Percentiles rank a stretch among this genome's conserved stretches.
phyloP scores from a whole-genome alignment of 2,888 invertebrate species.

The Lasius fuliginosus region DNA sequence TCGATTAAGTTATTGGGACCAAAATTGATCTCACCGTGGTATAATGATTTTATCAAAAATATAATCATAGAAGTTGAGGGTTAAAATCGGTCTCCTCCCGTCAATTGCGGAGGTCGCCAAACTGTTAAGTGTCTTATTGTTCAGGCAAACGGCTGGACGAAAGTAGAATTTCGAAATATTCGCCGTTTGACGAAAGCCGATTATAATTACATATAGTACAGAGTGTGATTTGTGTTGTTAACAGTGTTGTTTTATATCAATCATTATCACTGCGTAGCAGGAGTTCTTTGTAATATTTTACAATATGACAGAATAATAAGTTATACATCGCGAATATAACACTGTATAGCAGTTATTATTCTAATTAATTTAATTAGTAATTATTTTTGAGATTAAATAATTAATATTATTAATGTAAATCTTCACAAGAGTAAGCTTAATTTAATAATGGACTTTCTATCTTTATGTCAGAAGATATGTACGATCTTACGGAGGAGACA shows the following conservation, averaged over 20 bases:
- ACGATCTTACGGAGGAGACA: neutral
- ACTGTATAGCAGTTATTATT: neutral
- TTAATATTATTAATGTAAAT: neutral
- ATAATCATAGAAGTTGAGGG: conserved; percentile 30
- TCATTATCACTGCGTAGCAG: neutral
- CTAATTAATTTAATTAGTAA: neutral
- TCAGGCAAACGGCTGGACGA: conserved; percentile 84
- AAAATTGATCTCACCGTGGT: conserved; percentile 20
- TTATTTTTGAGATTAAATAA: neutral
- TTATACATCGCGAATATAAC: neutral
- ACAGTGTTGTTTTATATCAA: neutral
- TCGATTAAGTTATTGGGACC: neutral
- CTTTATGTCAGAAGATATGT: neutral
- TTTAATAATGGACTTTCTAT: neutral
- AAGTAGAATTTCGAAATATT: conserved; percentile 71
- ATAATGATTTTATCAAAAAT: conserved; percentile 10
- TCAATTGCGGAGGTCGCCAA: conserved; percentile 75
- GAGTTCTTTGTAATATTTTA: conserved; percentile 65
- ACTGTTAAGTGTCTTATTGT: conserved; percentile 86
- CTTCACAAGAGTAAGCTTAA: neutral
- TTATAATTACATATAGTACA: neutral
- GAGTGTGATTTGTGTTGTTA: neutral
- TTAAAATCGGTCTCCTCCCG: conserved; percentile 71
- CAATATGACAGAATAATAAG: conserved; percentile 44
- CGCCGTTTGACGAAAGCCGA: conserved; percentile 2